These are phyloP conservation scores for Lateolabrax maculatus DNA, from an alignment of 2,797 vertebrate genomes.

Conservation along the genomic window DNA sequence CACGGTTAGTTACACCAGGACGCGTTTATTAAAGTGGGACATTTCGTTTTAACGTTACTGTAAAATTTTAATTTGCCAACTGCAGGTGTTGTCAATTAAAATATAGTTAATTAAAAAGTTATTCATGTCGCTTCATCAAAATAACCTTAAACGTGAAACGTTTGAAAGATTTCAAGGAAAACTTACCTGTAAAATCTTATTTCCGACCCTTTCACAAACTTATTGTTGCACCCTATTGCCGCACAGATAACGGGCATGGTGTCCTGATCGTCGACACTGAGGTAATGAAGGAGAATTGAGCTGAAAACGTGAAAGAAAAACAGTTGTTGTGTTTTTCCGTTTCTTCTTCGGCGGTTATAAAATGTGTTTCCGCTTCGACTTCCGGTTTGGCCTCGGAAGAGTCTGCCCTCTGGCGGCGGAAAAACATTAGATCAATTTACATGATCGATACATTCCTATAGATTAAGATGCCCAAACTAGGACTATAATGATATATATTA, in stretches of 20 bases:
- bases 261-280: not conserved
- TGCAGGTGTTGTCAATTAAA: rapidly evolving
- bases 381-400: not conserved
- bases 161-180: not conserved
- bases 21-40: not conserved
- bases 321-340: not conserved
- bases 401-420: slow-evolving; percentile 39
- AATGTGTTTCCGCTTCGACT: not conserved
- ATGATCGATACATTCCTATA: not conserved
- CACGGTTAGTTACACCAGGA: not conserved
- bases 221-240: slow-evolving; percentile 85
- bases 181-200: slow-evolving; percentile 88
- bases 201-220: slow-evolving; percentile 87
- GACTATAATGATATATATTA: not conserved
- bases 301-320: not conserved
- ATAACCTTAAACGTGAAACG: rapidly evolving
- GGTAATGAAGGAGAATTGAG: not conserved
- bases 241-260: slow-evolving; percentile 88
- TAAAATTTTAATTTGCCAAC: rapidly evolving
- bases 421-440: not conserved
- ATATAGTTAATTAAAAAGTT: not conserved
- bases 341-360: slow-evolving; percentile 33
- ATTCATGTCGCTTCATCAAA: not conserved
- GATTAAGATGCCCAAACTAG: not conserved
- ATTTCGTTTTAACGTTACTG: no score